Evolutionary conservation across 2,888 invertebrate species (phyloP), one percentile per base, ranked within the genome.

Genomic region (Ischnura elegans): DNA sequence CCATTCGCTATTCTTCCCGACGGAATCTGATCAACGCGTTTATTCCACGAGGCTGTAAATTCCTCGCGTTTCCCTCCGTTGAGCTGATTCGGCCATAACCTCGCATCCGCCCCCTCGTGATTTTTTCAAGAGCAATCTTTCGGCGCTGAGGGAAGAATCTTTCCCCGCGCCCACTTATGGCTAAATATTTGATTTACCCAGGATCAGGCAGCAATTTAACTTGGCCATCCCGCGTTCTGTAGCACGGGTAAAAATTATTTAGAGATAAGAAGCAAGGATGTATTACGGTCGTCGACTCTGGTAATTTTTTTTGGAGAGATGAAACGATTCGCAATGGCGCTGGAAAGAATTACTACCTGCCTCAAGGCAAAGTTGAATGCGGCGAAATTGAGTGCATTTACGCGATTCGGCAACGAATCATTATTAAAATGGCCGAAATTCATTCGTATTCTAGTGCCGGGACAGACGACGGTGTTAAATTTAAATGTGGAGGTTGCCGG

Each of bases 61-160:
- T 90, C 61, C n/a, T 61, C 19, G 61, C 42, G 43, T 90, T 90
- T 61, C 61, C 61, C 51, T 6, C 51, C 90, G 43, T 61, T 43
- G 90, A 90, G 61, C n/a, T 90, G 90, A 90, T 61, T 43, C 43
- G 25, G 90, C 61, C 61, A 61, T 66, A 51, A 51, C 43, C 87
- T n/a, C 43, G 90, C 36, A 36, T 76, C 76, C 29, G 76, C 13
- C 19, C n/a, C 36, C 76, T 36, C 36, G 36, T 76, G 36, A 76
- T 76, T 76, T 76, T 76, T 76, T 76, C 21, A 76, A 76, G 76
- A 36, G 36, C 76, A 76, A 76, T 76, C 76, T 76, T 76, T 76
- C 8, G 51, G 47, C 47, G 6, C 4, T 19, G 8, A 51, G 19
- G 13, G 2, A 21, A 76, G 76, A 25, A 76, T 76, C 76, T 76